A percentile compares a stretch with the other conserved stretches of the same genome.
Evolutionary conservation across 2,888 invertebrate genomes (phyloP).

Genomic region (Drosophila robusta): DNA sequence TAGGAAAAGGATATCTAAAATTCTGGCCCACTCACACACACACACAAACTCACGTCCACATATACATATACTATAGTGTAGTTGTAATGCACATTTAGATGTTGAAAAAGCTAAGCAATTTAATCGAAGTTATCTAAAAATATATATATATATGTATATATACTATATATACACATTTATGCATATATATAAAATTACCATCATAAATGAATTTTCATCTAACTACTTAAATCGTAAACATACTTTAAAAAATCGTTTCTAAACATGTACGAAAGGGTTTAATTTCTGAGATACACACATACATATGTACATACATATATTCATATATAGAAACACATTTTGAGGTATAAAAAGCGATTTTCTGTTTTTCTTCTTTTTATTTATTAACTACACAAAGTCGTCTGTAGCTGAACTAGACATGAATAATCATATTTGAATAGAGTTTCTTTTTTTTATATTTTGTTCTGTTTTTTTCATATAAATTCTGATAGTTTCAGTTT

Average conservation of each 20-base stretch:
- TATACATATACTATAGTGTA: constrained; percentile 17
- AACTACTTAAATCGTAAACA: constrained; percentile 56
- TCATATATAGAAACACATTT: constrained; percentile 49
- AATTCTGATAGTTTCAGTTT: constrained; percentile 19
- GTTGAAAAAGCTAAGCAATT: constrained; percentile 62
- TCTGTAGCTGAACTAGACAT: constrained; percentile 17
- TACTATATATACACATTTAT: constrained; percentile 17
- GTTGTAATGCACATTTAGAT: constrained; percentile 68
- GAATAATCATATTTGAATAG: constrained; percentile 11
- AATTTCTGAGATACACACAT: constrained; percentile 7
- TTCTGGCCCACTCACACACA: constrained; percentile 13
- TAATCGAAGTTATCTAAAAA: constrained; percentile 65
- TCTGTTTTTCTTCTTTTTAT: constrained; percentile 7
- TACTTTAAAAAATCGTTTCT: constrained; percentile 10
- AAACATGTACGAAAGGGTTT: not conserved
- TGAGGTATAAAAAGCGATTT: constrained; percentile 59
- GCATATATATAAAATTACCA: constrained; percentile 47
- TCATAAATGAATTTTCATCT: constrained; percentile 56
- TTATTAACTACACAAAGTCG: not conserved
- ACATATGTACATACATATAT: constrained; percentile 22
- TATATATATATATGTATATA: constrained; percentile 33
- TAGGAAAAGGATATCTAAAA: constrained; percentile 30
- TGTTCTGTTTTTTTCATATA: constrained; percentile 2
- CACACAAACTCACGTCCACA: not conserved
- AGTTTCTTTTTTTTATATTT: constrained; percentile 3